These are phyloP conservation scores for Meles meles DNA, from an alignment of 2,113 vertebrate genomes.

Conservation along the genomic window DNA sequence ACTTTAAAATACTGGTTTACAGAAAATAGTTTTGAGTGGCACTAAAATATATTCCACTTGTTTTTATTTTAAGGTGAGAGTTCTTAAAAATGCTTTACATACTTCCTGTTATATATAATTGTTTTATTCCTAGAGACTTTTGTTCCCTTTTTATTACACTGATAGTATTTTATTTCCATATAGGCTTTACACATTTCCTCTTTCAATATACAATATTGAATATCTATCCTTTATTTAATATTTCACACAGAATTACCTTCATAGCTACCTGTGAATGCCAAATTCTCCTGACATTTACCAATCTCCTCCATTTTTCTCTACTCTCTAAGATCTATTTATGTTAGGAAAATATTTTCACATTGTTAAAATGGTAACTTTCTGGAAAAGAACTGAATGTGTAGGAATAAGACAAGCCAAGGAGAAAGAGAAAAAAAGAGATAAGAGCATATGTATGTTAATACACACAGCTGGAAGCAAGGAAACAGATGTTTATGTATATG, in stretches of 20 bases:
- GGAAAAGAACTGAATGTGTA: not conserved
- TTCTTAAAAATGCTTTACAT: not conserved
- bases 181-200: not conserved
- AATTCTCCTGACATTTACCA: not conserved
- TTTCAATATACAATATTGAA: slow-evolving; percentile 4
- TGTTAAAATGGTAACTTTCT: not conserved
- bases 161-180: not conserved
- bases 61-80: not conserved
- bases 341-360: not conserved
- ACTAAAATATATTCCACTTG: not conserved
- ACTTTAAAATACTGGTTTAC: not conserved
- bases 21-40: not conserved
- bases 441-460: not conserved
- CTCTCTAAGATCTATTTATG: not conserved
- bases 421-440: not conserved
- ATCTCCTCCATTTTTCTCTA: not conserved
- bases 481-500: not conserved
- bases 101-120: not conserved
- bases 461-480: not conserved
- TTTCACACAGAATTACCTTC: not conserved
- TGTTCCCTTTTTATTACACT: not conserved
- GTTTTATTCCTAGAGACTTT: not conserved
- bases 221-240: not conserved
- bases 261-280: not conserved
- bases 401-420: not conserved